Evolutionary conservation across 2,888 invertebrate genomes (phyloP).

Genomic region (Serripes groenlandicus): DNA sequence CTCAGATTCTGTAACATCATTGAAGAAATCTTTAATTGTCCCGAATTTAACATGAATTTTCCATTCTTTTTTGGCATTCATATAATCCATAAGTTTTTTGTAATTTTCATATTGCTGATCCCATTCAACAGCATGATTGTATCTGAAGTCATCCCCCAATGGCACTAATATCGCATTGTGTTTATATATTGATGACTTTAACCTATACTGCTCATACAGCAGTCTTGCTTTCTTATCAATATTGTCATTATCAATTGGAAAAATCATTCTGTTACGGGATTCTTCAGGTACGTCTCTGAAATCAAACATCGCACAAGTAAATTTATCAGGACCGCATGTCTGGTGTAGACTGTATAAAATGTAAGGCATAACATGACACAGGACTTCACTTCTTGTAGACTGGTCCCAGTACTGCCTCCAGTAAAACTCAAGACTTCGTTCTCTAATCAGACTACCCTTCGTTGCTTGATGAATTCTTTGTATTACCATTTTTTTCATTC

Average conservation of each 20-base stretch:
- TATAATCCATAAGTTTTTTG: conserved; percentile 94
- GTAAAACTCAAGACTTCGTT: conserved; percentile 92
- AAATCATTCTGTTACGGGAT: conserved; percentile 92
- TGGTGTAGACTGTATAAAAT: conserved; percentile 98
- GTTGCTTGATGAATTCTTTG: conserved; percentile 90
- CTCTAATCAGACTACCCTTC: conserved; percentile 93
- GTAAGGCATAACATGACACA: conserved; percentile 98
- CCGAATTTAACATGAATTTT: conserved; percentile 89
- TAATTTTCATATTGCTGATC: conserved; percentile 98
- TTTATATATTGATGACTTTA: conserved; percentile 95
- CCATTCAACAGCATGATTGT: conserved; percentile 95
- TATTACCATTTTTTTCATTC: conserved; percentile 84
- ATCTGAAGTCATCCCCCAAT: conserved; percentile 98
- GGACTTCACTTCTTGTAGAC: conserved; percentile 87
- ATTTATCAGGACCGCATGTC: conserved; percentile 97
- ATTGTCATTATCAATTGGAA: conserved; percentile 94
- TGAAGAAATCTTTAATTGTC: conserved; percentile 96
- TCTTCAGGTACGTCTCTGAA: conserved; percentile 95
- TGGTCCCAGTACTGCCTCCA: conserved; percentile 93
- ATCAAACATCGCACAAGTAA: conserved; percentile 88
- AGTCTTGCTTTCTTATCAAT: conserved; percentile 93
- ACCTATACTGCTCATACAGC: conserved; percentile 94
- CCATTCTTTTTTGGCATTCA: conserved; percentile 92
- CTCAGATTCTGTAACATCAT: conserved; percentile 72
- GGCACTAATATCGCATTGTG: conserved; percentile 98